These are phyloP conservation scores for Elaphurus davidianus DNA, from an alignment of 2,113 vertebrate species.

Conservation along the genomic window DNA sequence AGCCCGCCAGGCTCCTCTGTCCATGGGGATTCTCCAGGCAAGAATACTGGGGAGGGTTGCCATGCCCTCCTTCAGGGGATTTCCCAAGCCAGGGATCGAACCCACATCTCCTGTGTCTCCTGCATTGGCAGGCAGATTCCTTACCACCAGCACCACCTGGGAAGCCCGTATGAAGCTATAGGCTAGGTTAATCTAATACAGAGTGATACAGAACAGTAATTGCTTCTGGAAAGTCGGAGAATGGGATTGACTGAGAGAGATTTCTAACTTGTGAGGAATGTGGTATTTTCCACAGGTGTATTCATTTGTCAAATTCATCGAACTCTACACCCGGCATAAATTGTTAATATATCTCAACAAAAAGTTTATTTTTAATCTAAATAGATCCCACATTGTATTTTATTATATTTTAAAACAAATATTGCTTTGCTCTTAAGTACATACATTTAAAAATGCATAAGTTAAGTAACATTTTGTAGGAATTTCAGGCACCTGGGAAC, in stretches of 20 bases:
- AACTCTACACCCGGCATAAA: neutral
- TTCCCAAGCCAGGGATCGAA: neutral
- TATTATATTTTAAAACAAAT: slow-evolving; percentile 23
- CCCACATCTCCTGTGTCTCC: neutral
- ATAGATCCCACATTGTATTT: neutral
- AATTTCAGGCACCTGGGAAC: neutral
- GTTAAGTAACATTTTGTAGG: neutral
- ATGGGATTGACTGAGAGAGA: neutral
- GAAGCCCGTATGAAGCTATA: neutral
- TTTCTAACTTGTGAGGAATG: neutral
- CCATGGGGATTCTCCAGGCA: neutral
- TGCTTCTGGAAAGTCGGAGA: neutral
- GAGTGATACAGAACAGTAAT: neutral
- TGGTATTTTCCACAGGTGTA: neutral
- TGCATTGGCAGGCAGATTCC: neutral
- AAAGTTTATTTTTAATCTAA: neutral
- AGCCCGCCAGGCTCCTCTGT: neutral
- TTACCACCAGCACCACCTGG: neutral
- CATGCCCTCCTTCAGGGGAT: neutral
- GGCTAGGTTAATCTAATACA: neutral
- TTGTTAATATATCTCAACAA: neutral
- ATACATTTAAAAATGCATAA: neutral
- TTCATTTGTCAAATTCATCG: neutral
- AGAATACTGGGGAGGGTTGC: neutral
- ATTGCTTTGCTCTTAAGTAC: neutral